A percentile compares a stretch with the other conserved stretches of the same genome.
These are phyloP conservation scores for Otolemur crassicaudatus DNA, from an alignment of 2,797 vertebrate species.

Conservation along the genomic window DNA sequence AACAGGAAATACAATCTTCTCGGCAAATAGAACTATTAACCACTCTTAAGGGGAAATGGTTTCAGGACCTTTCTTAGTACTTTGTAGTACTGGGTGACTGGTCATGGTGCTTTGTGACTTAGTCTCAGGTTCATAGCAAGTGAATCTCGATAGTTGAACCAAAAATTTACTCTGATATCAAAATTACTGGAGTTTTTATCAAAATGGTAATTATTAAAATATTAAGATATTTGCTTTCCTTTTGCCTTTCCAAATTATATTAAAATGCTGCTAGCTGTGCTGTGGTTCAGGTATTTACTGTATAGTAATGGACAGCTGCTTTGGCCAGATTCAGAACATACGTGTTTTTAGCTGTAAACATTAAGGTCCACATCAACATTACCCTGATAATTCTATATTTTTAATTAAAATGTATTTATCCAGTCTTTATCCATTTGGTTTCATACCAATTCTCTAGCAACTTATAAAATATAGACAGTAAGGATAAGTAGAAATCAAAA, in stretches of 20 bases:
- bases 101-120: neutral
- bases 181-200: neutral
- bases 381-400: neutral
- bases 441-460: slow-evolving; percentile 20
- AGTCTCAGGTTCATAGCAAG: neutral
- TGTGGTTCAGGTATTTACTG: neutral
- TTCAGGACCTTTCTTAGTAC: neutral
- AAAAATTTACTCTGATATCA: neutral
- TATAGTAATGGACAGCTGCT: neutral
- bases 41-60: neutral
- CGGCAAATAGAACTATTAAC: neutral
- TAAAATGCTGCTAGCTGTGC: neutral
- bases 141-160: neutral
- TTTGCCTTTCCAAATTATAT: neutral
- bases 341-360: neutral
- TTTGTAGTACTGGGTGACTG: neutral
- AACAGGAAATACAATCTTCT: neutral
- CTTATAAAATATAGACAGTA: neutral
- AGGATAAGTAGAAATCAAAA: neutral
- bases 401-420: slow-evolving; percentile 4
- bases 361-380: neutral
- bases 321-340: neutral
- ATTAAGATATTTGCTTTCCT: neutral
- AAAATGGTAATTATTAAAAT: slow-evolving; percentile 24
- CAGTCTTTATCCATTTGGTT: neutral